Evolutionary conservation across 2,797 vertebrate genomes (phyloP).

Genomic region (Morelia viridis): DNA sequence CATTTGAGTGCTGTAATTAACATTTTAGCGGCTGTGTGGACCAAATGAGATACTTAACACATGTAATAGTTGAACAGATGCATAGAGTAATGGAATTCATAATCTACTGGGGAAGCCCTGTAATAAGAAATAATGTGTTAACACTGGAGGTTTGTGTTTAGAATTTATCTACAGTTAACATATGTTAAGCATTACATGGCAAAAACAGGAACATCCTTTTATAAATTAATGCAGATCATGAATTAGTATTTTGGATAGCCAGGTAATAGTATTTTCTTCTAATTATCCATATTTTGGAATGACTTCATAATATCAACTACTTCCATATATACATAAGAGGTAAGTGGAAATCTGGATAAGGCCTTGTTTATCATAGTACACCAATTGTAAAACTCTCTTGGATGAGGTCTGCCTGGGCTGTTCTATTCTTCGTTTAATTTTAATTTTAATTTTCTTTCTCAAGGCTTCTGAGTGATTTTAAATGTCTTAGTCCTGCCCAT

Average conservation of each 20-base stretch:
- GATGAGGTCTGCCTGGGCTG: background rate
- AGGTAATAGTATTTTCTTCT: background rate
- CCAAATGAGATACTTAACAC: conserved; percentile 43
- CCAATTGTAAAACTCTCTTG: background rate
- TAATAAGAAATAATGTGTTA: conserved; percentile 1
- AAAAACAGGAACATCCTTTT: background rate
- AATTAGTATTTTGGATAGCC: background rate
- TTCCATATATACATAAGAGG: background rate
- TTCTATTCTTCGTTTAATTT: background rate
- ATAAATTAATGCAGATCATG: background rate
- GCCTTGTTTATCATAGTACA: background rate
- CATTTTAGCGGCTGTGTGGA: conserved; percentile 50
- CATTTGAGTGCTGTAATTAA: conserved; percentile 61
- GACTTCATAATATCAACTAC: background rate
- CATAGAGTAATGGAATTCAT: conserved; percentile 27
- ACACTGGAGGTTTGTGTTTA: conserved; percentile 17
- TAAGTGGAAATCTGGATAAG: background rate
- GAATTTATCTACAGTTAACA: conserved; percentile 23
- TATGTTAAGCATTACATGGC: conserved; percentile 13
- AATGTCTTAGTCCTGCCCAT: background rate
- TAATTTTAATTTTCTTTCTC: background rate
- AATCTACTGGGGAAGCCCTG: conserved; percentile 40
- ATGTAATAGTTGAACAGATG: conserved; percentile 36
- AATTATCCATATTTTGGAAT: background rate
- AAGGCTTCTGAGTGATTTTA: background rate